phyloP scores from a whole-genome alignment of 2,113 vertebrate genomes.

The Todiramphus chloris region DNA sequence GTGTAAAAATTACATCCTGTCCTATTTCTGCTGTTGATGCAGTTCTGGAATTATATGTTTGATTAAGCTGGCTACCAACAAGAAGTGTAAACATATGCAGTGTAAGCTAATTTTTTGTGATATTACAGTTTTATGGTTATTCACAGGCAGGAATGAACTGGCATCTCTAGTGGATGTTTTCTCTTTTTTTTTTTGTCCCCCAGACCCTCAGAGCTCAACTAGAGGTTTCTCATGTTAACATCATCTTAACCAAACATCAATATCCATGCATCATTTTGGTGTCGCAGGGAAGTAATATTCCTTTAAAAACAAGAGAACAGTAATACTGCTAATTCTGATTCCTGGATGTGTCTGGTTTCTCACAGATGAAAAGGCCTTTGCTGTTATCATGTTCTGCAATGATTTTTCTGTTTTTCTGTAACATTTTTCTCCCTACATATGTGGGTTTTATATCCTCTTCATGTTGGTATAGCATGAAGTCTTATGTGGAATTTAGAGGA shows the following conservation, averaged over 20 bases:
- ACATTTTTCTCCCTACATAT: conserved; percentile 50
- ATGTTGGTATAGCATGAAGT: conserved; percentile 61
- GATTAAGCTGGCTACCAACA: not conserved
- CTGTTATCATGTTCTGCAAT: conserved; percentile 33
- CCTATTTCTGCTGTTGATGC: not conserved
- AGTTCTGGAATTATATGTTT: not conserved
- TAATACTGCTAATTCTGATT: not conserved
- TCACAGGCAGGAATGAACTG: not conserved
- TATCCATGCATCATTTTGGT: not conserved
- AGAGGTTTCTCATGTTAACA: not conserved
- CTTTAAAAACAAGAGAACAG: not conserved
- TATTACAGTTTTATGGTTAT: not conserved
- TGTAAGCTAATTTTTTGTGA: not conserved
- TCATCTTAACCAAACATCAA: not conserved
- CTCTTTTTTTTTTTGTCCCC: not conserved
- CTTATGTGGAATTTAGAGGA: conserved; percentile 73
- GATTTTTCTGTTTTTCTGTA: conserved; percentile 61
- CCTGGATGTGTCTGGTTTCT: not conserved
- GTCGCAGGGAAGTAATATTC: not conserved
- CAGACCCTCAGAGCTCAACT: not conserved
- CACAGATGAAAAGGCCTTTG: conserved; percentile 16
- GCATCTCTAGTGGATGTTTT: not conserved
- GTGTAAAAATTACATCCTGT: not conserved
- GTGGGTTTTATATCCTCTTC: conserved; percentile 65
- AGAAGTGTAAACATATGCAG: not conserved